phyloP scores from a whole-genome alignment of 2,888 invertebrate species.

The Dryobotodes eremita region DNA sequence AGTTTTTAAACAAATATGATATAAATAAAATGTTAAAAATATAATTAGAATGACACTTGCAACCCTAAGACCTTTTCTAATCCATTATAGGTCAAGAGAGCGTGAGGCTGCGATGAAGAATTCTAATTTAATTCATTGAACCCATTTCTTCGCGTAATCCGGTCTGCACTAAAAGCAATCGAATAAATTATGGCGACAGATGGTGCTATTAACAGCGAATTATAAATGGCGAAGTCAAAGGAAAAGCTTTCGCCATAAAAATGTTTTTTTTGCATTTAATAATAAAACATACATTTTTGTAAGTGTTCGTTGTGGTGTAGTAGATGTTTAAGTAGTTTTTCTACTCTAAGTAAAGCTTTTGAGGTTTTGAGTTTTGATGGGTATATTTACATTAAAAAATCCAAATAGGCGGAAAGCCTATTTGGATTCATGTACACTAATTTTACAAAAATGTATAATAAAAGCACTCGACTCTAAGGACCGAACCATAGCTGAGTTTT shows the following conservation, averaged over 20 bases:
- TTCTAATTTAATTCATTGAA: slow-evolving; percentile 55
- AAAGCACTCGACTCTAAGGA: background rate
- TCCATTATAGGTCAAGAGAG: slow-evolving; percentile 36
- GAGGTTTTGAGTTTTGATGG: background rate
- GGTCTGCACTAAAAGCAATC: slow-evolving; percentile 40
- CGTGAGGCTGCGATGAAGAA: slow-evolving; percentile 36
- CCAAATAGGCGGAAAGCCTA: too few species aligned
- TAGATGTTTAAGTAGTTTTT: slow-evolving; percentile 2
- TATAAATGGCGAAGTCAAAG: slow-evolving; percentile 33
- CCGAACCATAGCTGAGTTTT: background rate
- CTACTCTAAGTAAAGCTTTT: background rate
- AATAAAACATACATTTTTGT: slow-evolving; percentile 1
- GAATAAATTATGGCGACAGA: slow-evolving; percentile 59
- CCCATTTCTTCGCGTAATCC: slow-evolving; percentile 51
- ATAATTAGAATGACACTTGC: background rate
- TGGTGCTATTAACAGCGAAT: slow-evolving; percentile 58
- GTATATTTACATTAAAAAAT: background rate
- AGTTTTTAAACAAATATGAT: background rate
- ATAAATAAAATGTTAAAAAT: background rate
- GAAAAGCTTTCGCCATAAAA: slow-evolving; percentile 31
- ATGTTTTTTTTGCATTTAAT: slow-evolving; percentile 4
- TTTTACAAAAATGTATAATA: background rate
- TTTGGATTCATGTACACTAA: background rate
- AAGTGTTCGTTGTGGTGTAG: background rate
- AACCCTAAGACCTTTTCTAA: slow-evolving; percentile 11